These are phyloP conservation scores for Aptenodytes patagonicus DNA, from an alignment of 2,113 vertebrate species.

Conservation along the genomic window DNA sequence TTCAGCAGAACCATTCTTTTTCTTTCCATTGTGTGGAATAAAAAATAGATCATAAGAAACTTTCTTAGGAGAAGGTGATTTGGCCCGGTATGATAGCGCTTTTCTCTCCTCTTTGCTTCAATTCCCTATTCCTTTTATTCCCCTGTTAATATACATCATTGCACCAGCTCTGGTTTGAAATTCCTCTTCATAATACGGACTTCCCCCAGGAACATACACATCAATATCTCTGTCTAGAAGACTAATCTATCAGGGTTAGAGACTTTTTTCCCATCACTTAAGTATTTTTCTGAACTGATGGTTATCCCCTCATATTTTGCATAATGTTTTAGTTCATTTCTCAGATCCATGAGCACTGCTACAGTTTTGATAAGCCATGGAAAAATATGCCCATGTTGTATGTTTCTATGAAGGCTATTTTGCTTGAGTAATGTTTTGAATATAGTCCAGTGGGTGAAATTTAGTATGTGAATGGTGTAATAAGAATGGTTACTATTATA, in stretches of 20 bases:
- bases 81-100: neutral
- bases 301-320: neutral
- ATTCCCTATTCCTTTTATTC: neutral
- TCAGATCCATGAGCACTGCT: neutral
- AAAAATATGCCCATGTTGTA: neutral
- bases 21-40: neutral
- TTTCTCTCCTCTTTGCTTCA: neutral
- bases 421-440: neutral
- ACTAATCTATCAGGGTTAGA: neutral
- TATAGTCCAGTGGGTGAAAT: neutral
- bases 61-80: neutral
- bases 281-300: neutral
- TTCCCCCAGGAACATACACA: neutral
- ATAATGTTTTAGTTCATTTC: neutral
- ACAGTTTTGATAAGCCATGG: neutral
- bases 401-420: neutral
- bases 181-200: neutral
- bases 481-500: neutral
- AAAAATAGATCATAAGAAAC: neutral
- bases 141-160: neutral
- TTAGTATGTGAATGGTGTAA: neutral
- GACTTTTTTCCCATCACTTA: neutral
- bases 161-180: neutral
- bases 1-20: neutral
- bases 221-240: neutral